Percentiles rank a stretch among this genome's conserved stretches.
phyloP scores from a whole-genome alignment of 2,888 invertebrate species.

The Xestia rhomboidea region DNA sequence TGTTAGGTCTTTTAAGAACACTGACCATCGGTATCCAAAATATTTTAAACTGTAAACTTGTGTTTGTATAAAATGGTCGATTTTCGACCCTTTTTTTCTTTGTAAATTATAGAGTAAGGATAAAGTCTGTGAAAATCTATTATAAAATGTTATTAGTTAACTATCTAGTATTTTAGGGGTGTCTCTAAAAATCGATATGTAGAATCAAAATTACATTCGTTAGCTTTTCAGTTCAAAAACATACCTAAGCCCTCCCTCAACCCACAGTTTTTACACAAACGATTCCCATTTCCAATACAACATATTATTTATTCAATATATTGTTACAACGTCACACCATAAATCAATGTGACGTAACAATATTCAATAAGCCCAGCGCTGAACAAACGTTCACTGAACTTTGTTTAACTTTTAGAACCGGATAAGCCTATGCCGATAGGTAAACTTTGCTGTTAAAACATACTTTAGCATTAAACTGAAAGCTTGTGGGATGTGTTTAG shows the following conservation, averaged over 20 bases:
- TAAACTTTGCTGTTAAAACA: slow-evolving; percentile 57
- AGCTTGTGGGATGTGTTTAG: slow-evolving; percentile 36
- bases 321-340: neutral
- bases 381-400: slow-evolving; percentile 46
- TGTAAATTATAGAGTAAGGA: neutral
- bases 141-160: neutral
- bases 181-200: too few species aligned
- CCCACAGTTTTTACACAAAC: neutral
- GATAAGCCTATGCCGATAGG: slow-evolving; percentile 49
- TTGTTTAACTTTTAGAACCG: slow-evolving; percentile 57
- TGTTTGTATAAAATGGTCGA: too few species aligned
- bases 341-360: slow-evolving; percentile 30
- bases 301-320: slow-evolving; percentile 1
- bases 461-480: slow-evolving; percentile 54
- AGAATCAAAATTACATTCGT: neutral
- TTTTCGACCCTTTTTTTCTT: too few species aligned
- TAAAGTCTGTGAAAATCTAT: neutral
- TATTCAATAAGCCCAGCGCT: slow-evolving; percentile 51
- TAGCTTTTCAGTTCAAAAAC: neutral
- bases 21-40: too few species aligned
- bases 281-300: neutral
- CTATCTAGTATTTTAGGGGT: neutral
- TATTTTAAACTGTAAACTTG: too few species aligned
- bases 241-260: too few species aligned
- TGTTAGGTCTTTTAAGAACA: too few species aligned